Conservation (phyloP, 2,113 vertebrate genomes). For the Rhinoptilus africanus region DNA sequence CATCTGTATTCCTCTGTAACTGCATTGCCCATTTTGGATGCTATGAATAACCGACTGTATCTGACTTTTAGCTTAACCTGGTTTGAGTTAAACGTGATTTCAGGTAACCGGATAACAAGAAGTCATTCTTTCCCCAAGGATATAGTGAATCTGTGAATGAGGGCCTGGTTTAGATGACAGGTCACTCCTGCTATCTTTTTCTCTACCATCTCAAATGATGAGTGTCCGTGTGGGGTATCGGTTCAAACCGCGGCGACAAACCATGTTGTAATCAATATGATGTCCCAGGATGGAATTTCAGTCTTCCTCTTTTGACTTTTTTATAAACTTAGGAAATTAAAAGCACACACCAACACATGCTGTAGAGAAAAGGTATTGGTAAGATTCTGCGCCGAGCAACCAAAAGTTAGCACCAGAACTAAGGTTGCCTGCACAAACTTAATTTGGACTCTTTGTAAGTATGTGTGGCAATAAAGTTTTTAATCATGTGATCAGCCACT, state of each 20-base stretch:
- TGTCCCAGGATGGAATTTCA: conserved; percentile 55
- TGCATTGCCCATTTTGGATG: background rate
- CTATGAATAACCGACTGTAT: background rate
- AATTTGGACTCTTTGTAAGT: background rate
- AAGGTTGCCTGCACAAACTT: background rate
- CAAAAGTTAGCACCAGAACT: background rate
- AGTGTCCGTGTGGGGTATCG: background rate
- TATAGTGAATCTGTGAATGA: background rate
- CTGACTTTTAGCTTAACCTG: background rate
- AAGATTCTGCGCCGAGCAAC: background rate
- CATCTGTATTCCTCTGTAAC: background rate
- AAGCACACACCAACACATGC: background rate
- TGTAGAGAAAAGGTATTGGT: background rate
- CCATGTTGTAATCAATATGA: conserved; percentile 54
- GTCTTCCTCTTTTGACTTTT: conserved; percentile 39
- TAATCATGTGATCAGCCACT: background rate
- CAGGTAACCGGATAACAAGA: background rate
- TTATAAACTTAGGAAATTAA: conserved; percentile 31
- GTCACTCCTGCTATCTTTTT: conserved; percentile 47
- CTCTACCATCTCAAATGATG: conserved; percentile 50
- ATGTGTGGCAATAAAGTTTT: background rate
- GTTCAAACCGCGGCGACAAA: background rate
- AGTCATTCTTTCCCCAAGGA: background rate
- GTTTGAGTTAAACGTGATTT: background rate
- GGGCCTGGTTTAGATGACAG: conserved; percentile 38